Base-by-base conservation (phyloP, 2,888 invertebrate genomes). In the Drosophila nr. fundita region DNA sequence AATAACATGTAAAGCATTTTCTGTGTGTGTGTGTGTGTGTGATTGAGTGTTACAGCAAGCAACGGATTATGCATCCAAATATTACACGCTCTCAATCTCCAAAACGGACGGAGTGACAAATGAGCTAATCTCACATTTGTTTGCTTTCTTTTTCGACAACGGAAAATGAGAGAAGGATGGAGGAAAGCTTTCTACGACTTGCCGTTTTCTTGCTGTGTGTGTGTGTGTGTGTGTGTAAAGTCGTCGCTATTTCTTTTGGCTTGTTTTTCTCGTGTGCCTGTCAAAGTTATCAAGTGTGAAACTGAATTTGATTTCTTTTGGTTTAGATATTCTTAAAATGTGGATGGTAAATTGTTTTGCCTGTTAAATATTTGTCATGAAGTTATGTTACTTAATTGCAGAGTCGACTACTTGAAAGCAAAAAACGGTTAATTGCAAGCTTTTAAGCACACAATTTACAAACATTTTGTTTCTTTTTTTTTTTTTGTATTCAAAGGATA, bases 1-100 rank as follows among this genome's bases (percentile, higher is more conserved):
- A 68, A 66, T 71, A 78, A 80, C 76, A 76, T 79, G 52, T 87
- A 81, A 84, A 84, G 89, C 89, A 76, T 73, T 52, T 68, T 66
- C 58, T 66, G 32, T 50, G 18, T 65, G 29, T 65, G 42, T 21
- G 27, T 58, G 52, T 62, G 40, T 60, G 13, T 38, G 53, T 59
- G 57, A 15, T 24, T 62, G 61, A 24, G 54, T 62, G 32, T 45
- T 64, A 60, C 63, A 77, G 67, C 57, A 65, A 55, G 55, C 49
- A 40, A 40, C 40, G 49, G 11, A n/a, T 21, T n/a, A 11, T 30
- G 11, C 53, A 24, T 42, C 45, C 45, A 36, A 29, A 36, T 11
- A 15, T 49, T 24, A 36, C 13, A 36, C 13, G 60, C 66, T 64
- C 75, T 78, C 66, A 63, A 62, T 52, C 80, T 70, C 34, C 30